phyloP scores from a whole-genome alignment of 2,888 invertebrate species.

The Dorcus hopei region DNA sequence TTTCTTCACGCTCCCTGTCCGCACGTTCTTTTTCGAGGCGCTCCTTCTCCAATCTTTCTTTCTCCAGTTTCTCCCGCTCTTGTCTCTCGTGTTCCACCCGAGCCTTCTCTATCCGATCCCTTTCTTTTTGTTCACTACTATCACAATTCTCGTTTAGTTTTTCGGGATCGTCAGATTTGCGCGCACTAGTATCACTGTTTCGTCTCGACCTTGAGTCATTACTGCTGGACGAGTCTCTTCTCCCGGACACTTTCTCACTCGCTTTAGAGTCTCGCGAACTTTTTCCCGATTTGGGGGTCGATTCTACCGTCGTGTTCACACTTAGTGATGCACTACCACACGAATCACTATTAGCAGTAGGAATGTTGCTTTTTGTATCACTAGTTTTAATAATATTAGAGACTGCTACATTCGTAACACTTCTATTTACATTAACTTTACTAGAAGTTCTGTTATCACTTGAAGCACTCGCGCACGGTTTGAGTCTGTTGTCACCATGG shows the following conservation, averaged over 20 bases:
- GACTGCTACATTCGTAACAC: constrained; percentile 32
- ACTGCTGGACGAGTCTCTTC: constrained; percentile 32
- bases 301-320: not conserved
- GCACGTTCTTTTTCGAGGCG: constrained; percentile 37
- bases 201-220: constrained; percentile 34
- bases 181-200: constrained; percentile 39
- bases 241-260: constrained; percentile 35
- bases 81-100: constrained; percentile 35
- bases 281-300: constrained; percentile 14
- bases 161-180: constrained; percentile 36
- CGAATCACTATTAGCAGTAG: constrained; percentile 27
- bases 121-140: constrained; percentile 35
- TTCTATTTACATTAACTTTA: constrained; percentile 46
- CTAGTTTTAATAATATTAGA: constrained; percentile 30
- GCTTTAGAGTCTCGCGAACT: constrained; percentile 30
- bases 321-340: not conserved
- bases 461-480: constrained; percentile 41
- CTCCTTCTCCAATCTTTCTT: constrained; percentile 39
- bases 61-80: constrained; percentile 35
- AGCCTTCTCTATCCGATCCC: constrained; percentile 28
- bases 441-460: constrained; percentile 33
- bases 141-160: constrained; percentile 41
- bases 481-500: constrained; percentile 44
- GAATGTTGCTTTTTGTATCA: constrained; percentile 27
- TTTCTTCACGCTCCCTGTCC: constrained; percentile 44